Evolutionary conservation across 2,797 vertebrate species (phyloP).

Genomic region (Acanthurus leucopareius): DNA sequence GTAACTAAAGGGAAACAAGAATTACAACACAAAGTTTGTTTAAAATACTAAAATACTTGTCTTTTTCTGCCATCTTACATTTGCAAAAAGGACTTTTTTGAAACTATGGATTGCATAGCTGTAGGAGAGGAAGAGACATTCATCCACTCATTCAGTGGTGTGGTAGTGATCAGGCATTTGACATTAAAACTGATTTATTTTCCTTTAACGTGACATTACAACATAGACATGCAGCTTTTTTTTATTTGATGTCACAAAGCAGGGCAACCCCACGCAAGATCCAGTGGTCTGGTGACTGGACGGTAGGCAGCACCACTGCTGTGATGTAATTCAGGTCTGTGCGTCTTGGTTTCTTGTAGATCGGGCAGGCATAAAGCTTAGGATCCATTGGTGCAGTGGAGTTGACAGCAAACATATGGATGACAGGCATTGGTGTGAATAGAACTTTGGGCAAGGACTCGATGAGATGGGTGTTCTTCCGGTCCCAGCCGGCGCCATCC

Average conservation of each 20-base stretch:
- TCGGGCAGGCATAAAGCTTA: conserved; percentile 87
- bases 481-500: conserved; percentile 90
- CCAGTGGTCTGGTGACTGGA: conserved; percentile 88
- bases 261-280: conserved; percentile 90
- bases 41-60: not conserved
- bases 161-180: not conserved
- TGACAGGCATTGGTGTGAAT: conserved; percentile 86
- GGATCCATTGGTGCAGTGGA: conserved; percentile 83
- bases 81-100: no score
- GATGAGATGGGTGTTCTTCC: conserved; percentile 78
- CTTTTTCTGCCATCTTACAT: no score
- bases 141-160: not conserved
- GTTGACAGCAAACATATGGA: conserved; percentile 88
- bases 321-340: conserved; percentile 90
- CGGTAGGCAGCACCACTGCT: conserved; percentile 82
- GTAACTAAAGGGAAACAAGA: not conserved
- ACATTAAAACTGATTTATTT: conserved; percentile 19
- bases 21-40: not conserved
- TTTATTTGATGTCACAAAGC: conserved; percentile 88
- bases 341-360: conserved; percentile 90
- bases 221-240: not conserved
- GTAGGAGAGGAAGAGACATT: not conserved
- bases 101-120: no score
- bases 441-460: conserved; percentile 89
- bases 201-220: not conserved